Evolutionary conservation across 1,140 invertebrate species (phyloP).

Genomic region (Medauroidea extradentata): DNA sequence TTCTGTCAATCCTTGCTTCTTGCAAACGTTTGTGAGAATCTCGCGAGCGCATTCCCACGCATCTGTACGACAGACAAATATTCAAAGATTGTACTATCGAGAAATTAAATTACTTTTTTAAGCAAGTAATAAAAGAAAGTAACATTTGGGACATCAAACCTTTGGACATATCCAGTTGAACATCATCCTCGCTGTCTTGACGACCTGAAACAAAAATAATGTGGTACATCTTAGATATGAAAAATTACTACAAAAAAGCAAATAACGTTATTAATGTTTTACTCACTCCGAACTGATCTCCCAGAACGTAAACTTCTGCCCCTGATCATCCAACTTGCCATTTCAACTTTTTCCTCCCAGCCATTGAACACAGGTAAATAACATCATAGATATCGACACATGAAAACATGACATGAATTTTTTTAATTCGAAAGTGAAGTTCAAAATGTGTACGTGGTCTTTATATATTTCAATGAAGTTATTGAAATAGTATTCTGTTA

Average conservation of each 20-base stretch:
- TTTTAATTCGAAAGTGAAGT: too few species aligned
- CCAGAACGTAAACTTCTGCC: conserved; percentile 10
- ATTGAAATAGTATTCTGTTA: too few species aligned
- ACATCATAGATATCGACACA: too few species aligned
- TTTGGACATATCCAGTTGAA: conserved; percentile 17
- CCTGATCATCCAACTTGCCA: conserved; percentile 19
- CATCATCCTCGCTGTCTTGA: conserved; percentile 18
- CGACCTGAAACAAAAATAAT: conserved; percentile 10
- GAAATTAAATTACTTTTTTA: not conserved
- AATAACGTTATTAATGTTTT: too few species aligned
- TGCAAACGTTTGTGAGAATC: conserved; percentile 20
- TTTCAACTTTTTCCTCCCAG: conserved; percentile 6
- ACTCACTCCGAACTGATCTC: conserved; percentile 15
- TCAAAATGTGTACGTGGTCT: too few species aligned
- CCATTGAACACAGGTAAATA: conserved; percentile 1
- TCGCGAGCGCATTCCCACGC: conserved; percentile 6
- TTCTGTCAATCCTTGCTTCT: conserved; percentile 41
- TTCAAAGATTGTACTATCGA: not conserved
- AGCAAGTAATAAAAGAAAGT: too few species aligned
- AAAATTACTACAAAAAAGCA: too few species aligned
- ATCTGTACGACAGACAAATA: conserved; percentile 4
- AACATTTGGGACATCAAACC: not conserved
- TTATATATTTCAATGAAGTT: too few species aligned
- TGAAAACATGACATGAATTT: too few species aligned
- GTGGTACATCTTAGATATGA: too few species aligned